These are phyloP conservation scores for Pseudopleuronectes americanus DNA, from an alignment of 2,797 vertebrate genomes.

Conservation along the genomic window DNA sequence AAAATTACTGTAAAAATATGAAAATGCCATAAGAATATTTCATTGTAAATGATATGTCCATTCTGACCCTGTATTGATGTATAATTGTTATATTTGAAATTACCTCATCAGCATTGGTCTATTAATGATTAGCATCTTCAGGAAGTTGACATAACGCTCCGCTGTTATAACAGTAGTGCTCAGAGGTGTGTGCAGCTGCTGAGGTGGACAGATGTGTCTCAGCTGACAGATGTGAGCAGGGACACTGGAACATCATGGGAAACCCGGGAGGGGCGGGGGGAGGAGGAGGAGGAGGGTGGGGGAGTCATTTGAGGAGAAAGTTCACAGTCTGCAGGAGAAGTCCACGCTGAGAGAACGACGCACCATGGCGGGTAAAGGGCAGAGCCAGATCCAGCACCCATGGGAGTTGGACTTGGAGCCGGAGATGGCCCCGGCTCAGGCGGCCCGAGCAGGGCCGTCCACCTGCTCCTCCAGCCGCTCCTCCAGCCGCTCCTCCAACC, in stretches of 20 bases:
- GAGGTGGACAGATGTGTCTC: not conserved
- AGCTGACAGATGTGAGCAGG: slow-evolving; percentile 23
- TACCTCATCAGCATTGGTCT: not conserved
- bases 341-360: not conserved
- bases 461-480: too few species aligned
- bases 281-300: not conserved
- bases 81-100: not conserved
- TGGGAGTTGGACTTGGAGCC: slow-evolving; percentile 86
- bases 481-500: slow-evolving; percentile 35
- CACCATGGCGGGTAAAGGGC: slow-evolving; percentile 57
- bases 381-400: slow-evolving; percentile 71
- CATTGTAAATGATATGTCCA: not conserved
- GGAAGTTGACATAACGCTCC: slow-evolving; percentile 44
- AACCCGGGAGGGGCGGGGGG: not conserved
- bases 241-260: not conserved
- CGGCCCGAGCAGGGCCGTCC: slow-evolving; percentile 43
- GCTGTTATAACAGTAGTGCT: slow-evolving; percentile 40
- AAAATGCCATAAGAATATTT: too few species aligned
- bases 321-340: slow-evolving; percentile 19
- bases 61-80: too few species aligned
- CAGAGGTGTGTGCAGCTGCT: not conserved
- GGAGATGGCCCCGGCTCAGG: slow-evolving; percentile 57
- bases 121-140: slow-evolving; percentile 57
- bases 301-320: slow-evolving; percentile 53
- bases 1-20: too few species aligned